Conservation (phyloP, 1,140 invertebrate species). For the Rhopalosiphum maidis region DNA sequence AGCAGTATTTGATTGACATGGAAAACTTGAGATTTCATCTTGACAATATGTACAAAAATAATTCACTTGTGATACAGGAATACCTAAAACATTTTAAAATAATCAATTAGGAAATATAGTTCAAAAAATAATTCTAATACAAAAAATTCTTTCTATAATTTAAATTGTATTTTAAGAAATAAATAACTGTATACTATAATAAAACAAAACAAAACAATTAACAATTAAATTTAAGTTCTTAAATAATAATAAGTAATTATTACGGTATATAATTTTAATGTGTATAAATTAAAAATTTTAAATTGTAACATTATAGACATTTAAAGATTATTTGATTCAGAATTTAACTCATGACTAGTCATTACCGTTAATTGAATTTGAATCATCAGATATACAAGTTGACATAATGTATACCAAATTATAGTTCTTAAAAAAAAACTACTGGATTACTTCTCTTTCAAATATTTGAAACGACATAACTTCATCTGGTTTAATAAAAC, state of each 20-base stretch:
- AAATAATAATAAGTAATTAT: too few species aligned
- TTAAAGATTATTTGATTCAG: neutral
- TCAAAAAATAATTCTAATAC: neutral
- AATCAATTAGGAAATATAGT: neutral
- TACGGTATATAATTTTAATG: too few species aligned
- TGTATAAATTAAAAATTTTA: too few species aligned
- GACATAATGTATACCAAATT: neutral
- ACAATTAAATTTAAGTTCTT: too few species aligned
- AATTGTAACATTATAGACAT: too few species aligned
- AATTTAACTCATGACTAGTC: neutral
- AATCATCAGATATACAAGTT: neutral
- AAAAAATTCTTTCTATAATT: neutral
- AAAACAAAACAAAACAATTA: neutral
- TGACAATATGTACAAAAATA: slow-evolving; percentile 44
- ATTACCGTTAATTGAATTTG: neutral
- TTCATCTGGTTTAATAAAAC: neutral
- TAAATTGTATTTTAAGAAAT: neutral
- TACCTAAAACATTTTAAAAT: neutral
- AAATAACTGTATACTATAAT: neutral
- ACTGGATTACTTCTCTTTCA: neutral
- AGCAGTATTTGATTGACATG: neutral
- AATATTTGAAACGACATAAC: neutral
- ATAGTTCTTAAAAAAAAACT: neutral
- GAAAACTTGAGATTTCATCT: slow-evolving; percentile 41
- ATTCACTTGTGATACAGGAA: neutral